These are phyloP conservation scores for Pelusios castaneus DNA, from an alignment of 2,113 vertebrate species.

Conservation along the genomic window DNA sequence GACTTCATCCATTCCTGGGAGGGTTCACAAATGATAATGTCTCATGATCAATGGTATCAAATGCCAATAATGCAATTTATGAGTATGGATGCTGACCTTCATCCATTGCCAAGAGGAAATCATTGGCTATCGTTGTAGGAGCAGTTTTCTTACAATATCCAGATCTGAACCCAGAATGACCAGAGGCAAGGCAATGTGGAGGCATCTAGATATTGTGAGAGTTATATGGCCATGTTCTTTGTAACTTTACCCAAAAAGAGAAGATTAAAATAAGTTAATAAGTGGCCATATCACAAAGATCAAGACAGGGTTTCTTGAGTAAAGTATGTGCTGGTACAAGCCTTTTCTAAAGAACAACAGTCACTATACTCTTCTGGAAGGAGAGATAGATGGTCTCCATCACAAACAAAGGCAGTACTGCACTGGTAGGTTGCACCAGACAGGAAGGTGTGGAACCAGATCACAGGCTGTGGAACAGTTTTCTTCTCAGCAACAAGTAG, in stretches of 20 bases:
- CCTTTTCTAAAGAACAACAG: neutral
- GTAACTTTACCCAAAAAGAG: conserved; percentile 1
- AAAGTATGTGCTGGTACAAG: neutral
- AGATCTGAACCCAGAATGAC: neutral
- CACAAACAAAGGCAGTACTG: conserved; percentile 44
- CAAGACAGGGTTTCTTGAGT: neutral
- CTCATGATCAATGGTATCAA: conserved; percentile 27
- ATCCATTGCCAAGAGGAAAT: neutral
- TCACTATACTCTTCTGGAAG: conserved; percentile 27
- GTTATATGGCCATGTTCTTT: neutral
- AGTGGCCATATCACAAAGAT: conserved; percentile 22
- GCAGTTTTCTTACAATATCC: neutral
- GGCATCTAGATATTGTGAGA: neutral
- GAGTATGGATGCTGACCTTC: neutral
- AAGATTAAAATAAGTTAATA: conserved; percentile 39
- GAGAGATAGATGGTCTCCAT: conserved; percentile 14
- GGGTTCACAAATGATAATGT: neutral
- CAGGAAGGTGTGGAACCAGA: conserved; percentile 34
- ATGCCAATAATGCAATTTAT: conserved; percentile 17
- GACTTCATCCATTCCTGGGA: neutral
- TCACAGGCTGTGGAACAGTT: conserved; percentile 13
- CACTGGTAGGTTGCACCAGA: conserved; percentile 19
- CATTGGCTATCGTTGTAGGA: neutral
- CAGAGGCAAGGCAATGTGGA: conserved; percentile 21
- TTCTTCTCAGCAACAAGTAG: neutral